Evolutionary conservation across 2,113 vertebrate genomes (phyloP), one percentile per base, ranked within the genome.

Genomic region (Recurvirostra avosetta): DNA sequence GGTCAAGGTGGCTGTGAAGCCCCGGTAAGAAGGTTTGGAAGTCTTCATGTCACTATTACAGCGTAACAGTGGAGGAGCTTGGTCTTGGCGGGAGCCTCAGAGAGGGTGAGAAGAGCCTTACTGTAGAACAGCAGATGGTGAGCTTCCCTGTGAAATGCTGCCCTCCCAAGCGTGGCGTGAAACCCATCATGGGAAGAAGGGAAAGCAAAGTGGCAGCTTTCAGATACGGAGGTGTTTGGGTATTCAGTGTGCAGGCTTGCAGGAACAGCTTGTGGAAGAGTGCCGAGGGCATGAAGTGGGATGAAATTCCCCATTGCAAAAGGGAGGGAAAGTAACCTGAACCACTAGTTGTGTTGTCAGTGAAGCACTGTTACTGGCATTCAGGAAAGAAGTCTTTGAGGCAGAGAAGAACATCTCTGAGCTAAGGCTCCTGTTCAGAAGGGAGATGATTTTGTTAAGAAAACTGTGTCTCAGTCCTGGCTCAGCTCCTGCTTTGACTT

Each of bases 251-350:
- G 12, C 30, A 21, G 79, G 40, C 58, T 27, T 1, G 3, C 16
- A 25, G 49, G 32, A 50, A 56, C 0, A 2, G 56, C 70, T 71
- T 25, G 23, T 17, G 11, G 13, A 40, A 29, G 52, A 66, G 47
- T 0, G 2, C 10, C 0, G 1, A 49, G 53, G 40, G 15, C 16
- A 18, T 15, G 61, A 50, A 38, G 55, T 1, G 2, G 43, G 55
- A 17, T 34, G 1, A 50, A 71, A 45, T 58, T 52, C 41, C 36
- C 30, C 2, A 1, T 45, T 58, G 71, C 23, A 30, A 23, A 75
- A 52, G 20, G 17, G 41, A 52, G 23, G 29, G 12, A 19, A 49
- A 89, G 21, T 15, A 59, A 50, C 41, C 45, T 27, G 59, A 66
- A 36, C n/a, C 10, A 14, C 14, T 20, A 17, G 19, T 29, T 38